Base-by-base conservation (phyloP, 2,797 vertebrate genomes). In the Rhyacichthys aspro region DNA sequence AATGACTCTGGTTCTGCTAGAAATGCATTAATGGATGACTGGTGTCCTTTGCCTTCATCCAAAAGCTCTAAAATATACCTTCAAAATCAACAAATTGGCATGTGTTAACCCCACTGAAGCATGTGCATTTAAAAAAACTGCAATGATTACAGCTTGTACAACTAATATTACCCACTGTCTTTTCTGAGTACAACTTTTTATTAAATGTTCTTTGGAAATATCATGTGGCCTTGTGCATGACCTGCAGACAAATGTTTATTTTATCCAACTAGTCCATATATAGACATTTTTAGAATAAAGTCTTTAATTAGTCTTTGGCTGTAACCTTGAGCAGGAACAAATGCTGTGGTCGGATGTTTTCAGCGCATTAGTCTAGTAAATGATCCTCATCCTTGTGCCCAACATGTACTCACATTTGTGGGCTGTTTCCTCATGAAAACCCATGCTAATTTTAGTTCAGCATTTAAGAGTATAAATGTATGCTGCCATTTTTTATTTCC, bases 361-460 rank as follows among this genome's bases (percentile, higher is more conserved):
- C 53, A 48, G 42, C 3, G 9, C 57, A 69, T 75, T 71, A 74
- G 38, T 9, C 23, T 18, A 45, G 32, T 45, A 50, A 70, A 66
- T 37, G 16, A 55, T 52, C 16, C 48, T 52, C 33, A 17, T 17
- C 34, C 8, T 10, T 37, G 48, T 49, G 11, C 32, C 23, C 9
- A 34, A 36, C 15, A 36, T 49, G 14, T 49, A 3, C 23, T 28
- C 34, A 38, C 48, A 14, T 11, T 18, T 38, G 33, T 18, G 48
- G 37, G 16, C 9, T 37, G 15, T 52, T 52, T 15, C 18, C 9
- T 34, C 48, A 11, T 18, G 14, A 52, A 50, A 37, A 7, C 11
- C 17, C 11, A 38, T 18, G 1, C 48, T 52, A 52, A 52, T 12
- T 52, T 52, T 37, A 52, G 48, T 8, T 17, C 16, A 52, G 11